Conservation (phyloP, 1,140 invertebrate genomes). For the Aethina tumida region DNA sequence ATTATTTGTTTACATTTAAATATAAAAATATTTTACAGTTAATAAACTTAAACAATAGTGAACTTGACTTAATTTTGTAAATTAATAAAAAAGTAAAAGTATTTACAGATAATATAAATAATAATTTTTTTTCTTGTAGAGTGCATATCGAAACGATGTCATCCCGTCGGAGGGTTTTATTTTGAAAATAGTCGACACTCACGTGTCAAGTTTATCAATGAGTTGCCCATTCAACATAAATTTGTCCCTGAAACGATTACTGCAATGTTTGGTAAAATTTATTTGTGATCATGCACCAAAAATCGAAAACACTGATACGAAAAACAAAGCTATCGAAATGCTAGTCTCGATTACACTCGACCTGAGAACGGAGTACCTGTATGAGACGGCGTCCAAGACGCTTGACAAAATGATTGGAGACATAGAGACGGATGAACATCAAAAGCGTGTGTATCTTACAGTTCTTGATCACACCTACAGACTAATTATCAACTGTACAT, state of each 20-base stretch:
- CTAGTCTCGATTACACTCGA: slow-evolving; percentile 67
- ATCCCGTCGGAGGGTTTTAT: slow-evolving; percentile 76
- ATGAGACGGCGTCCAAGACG: slow-evolving; percentile 50
- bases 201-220: slow-evolving; percentile 46
- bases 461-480: slow-evolving; percentile 60
- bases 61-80: too few relatives aligned
- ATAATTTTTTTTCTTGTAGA: slow-evolving; percentile 41
- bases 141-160: slow-evolving; percentile 63
- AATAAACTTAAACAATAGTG: slow-evolving; percentile 7
- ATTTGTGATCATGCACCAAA: slow-evolving; percentile 55
- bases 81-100: not conserved
- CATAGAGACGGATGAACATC: slow-evolving; percentile 49
- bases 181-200: slow-evolving; percentile 47
- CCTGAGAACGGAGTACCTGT: slow-evolving; percentile 61
- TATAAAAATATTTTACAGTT: not conserved
- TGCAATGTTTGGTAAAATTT: slow-evolving; percentile 56
- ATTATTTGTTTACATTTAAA: not conserved
- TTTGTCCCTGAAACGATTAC: slow-evolving; percentile 55
- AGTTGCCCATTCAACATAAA: slow-evolving; percentile 51
- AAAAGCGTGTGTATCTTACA: slow-evolving; percentile 48
- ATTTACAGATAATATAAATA: slow-evolving; percentile 2
- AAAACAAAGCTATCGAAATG: slow-evolving; percentile 41
- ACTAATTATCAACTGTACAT: slow-evolving; percentile 49
- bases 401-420: slow-evolving; percentile 58
- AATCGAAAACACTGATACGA: slow-evolving; percentile 36